Conservation (phyloP, 2,888 invertebrate genomes). For the Zygaena filipendulae region DNA sequence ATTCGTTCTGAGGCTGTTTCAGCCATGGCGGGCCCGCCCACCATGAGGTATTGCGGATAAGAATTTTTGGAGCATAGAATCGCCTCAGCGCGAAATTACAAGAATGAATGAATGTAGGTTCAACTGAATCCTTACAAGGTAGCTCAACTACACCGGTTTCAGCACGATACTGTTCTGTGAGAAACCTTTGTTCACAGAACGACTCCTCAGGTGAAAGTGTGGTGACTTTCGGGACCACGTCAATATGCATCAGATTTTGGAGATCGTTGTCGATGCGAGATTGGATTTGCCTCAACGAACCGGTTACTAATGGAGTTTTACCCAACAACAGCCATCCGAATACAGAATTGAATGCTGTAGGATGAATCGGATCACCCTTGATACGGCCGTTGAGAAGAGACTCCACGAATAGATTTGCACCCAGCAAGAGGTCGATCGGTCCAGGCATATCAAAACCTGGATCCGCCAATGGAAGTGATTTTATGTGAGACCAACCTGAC, state of each 20-base stretch:
- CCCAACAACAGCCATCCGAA: constrained; percentile 9
- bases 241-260: constrained; percentile 2
- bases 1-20: not conserved
- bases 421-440: constrained; percentile 9
- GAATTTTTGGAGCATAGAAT: constrained; percentile 7
- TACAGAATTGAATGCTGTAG: constrained; percentile 6
- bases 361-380: constrained; percentile 3
- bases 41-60: constrained; percentile 7
- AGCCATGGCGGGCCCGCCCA: constrained; percentile 6
- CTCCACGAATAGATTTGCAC: constrained; percentile 8
- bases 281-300: not conserved
- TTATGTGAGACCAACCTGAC: constrained; percentile 7
- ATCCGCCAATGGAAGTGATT: constrained; percentile 6
- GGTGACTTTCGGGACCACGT: not conserved
- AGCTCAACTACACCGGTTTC: constrained; percentile 5
- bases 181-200: constrained; percentile 6
- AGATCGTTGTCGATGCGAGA: constrained; percentile 2
- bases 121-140: constrained; percentile 9
- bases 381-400: constrained; percentile 5
- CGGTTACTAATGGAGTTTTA: constrained; percentile 1
- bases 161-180: constrained; percentile 2
- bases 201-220: constrained; percentile 1
- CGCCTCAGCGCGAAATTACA: constrained; percentile 9
- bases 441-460: constrained; percentile 9
- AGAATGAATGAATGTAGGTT: constrained; percentile 2